These are phyloP conservation scores for Drosophila triauraria DNA, from an alignment of 1,140 invertebrate genomes.

Conservation along the genomic window DNA sequence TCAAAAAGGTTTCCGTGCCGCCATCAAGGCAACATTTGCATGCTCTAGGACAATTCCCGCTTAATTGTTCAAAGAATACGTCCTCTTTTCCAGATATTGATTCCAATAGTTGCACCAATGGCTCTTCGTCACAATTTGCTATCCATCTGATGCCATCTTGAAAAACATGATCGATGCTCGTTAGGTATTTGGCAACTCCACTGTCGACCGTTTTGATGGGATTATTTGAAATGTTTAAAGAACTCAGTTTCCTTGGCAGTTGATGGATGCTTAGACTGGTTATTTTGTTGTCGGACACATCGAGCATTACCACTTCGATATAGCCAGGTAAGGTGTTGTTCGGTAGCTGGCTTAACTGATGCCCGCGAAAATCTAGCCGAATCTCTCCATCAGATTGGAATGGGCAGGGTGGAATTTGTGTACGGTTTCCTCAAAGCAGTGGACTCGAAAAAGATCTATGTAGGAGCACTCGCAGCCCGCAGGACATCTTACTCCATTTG, in stretches of 20 bases:
- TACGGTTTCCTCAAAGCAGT: too few species aligned
- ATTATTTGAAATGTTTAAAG: background rate
- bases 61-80: background rate
- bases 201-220: background rate
- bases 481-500: background rate
- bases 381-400: background rate
- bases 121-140: background rate
- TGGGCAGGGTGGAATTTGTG: background rate
- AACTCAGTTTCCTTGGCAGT: background rate
- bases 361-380: accelerated
- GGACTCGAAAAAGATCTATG: background rate
- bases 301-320: background rate
- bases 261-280: background rate
- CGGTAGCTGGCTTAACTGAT: background rate
- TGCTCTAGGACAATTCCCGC: background rate
- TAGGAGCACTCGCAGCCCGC: background rate
- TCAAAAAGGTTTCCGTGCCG: background rate
- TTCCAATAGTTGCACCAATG: background rate
- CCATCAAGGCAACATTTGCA: background rate
- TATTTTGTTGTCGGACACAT: background rate
- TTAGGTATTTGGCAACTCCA: background rate
- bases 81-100: too few species aligned
- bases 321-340: background rate
- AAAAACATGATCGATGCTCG: background rate
- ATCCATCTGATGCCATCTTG: background rate